A percentile compares a stretch with the other conserved stretches of the same genome.
phyloP scores from a whole-genome alignment of 2,888 invertebrate species.

The Agrochola macilenta region DNA sequence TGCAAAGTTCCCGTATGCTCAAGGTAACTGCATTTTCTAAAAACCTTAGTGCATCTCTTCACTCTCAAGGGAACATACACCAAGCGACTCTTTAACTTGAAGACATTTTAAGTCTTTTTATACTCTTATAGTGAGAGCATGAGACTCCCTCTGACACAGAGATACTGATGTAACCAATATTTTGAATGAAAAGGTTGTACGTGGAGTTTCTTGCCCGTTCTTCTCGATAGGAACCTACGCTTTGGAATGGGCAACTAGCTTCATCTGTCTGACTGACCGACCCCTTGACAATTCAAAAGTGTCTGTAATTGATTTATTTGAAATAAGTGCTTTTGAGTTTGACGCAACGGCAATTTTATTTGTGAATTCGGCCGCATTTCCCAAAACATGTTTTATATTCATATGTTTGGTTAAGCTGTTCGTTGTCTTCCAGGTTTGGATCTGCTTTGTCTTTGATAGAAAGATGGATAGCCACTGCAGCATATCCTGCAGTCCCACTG shows the following conservation, averaged over 20 bases:
- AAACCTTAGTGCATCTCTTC: background rate
- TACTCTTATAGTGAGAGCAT: background rate
- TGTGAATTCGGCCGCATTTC: too few species aligned
- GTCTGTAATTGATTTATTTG: too few species aligned
- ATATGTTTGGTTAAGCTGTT: background rate
- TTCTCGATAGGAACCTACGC: too few species aligned
- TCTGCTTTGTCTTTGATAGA: background rate
- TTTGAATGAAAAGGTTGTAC: too few species aligned
- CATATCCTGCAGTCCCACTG: conserved; percentile 23
- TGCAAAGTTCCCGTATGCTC: background rate
- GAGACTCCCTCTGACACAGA: too few species aligned
- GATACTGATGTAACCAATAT: too few species aligned
- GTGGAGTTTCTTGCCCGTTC: too few species aligned
- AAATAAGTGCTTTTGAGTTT: too few species aligned
- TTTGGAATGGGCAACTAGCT: too few species aligned
- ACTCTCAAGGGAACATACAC: background rate
- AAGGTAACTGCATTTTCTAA: background rate
- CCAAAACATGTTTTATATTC: background rate
- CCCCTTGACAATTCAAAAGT: too few species aligned
- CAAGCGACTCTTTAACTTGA: background rate
- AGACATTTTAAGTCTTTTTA: background rate
- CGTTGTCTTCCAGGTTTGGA: background rate
- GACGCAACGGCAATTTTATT: background rate
- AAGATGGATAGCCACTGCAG: background rate
- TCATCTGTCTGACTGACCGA: too few species aligned